A percentile compares a stretch with the other conserved stretches of the same genome.
Conservation (phyloP, 2,888 invertebrate genomes). For the Morpho achilles region DNA sequence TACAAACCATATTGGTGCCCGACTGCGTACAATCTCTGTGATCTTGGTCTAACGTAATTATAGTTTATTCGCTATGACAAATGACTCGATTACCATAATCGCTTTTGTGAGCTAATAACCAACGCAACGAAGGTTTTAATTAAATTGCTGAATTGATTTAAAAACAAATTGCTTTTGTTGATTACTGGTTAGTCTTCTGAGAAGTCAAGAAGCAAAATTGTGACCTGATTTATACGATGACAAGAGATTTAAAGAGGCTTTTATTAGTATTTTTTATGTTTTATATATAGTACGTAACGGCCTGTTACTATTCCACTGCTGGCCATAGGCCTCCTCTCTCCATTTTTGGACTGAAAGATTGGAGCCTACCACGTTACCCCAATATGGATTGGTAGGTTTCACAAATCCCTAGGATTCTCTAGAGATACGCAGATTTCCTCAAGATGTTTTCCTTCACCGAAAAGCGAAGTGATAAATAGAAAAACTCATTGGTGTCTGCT, state of each 20-base stretch:
- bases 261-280: no score
- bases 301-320: no score
- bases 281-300: no score
- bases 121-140: slow-evolving; percentile 18
- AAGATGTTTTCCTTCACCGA: no score
- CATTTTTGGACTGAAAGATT: no score
- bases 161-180: slow-evolving; percentile 7
- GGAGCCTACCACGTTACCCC: no score
- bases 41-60: slow-evolving; percentile 19
- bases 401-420: no score
- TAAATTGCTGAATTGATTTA: slow-evolving; percentile 19
- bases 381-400: no score
- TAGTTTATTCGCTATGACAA: slow-evolving; percentile 21
- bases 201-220: background rate
- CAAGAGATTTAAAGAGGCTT: background rate
- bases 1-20: slow-evolving; percentile 16
- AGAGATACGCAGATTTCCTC: no score
- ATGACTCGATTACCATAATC: slow-evolving; percentile 22
- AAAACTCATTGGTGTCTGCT: no score
- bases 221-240: background rate
- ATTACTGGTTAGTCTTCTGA: slow-evolving; percentile 1
- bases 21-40: slow-evolving; percentile 10
- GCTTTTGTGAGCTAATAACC: slow-evolving; percentile 18
- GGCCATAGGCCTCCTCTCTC: no score
- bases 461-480: no score